Base-by-base conservation (phyloP, 2,888 invertebrate genomes). In the Hydropsyche betteni region DNA sequence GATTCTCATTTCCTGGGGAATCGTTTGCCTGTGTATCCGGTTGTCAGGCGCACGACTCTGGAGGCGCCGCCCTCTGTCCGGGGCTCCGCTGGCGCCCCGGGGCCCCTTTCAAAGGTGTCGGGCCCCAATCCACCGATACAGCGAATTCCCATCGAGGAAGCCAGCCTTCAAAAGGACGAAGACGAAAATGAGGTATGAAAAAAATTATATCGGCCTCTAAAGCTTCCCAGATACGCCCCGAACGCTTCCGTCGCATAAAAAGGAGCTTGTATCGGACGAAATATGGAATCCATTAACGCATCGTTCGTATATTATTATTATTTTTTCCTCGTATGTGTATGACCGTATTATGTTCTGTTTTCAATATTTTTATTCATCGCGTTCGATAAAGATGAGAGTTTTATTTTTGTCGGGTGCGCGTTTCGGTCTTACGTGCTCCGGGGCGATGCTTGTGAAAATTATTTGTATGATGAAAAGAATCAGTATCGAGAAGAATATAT, bases 21-120 rank as follows among this genome's bases (percentile, higher is more conserved):
- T 77, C 77, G 76, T 76, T 77, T 74, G 77, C 71, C 71, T 74
- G 71, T 68, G 76, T 76, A 74, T 77, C 77, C 77, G 76, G 76
- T 76, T 74, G 77, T 77, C 77, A 77, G 68, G 68, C 64, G 72
- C 74, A 77, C 61, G 34, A 34, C 14, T 34, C 69, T 72, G 50
- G 68, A 16, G 61, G 50, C 64, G 36, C 69, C 12, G 51, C 51
- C 51, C 38, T 50, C 51, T 33, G 64, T 12, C 12, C 12, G 34
- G 64, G 36, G 64, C 34, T 34, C 64, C 34, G 64, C 34, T 36
- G 64, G 36, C 36, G 36, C 64, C 64, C 55, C 64, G 34, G 64
- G 64, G 64, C 64, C 34, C 69, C 69, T 14, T 69, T 44, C 38
- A 69, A 69, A 51, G 50, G 50, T 69, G 69, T 51, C 69, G 51